These are phyloP conservation scores for Peromyscus leucopus DNA, from an alignment of 2,113 vertebrate species.

Conservation along the genomic window DNA sequence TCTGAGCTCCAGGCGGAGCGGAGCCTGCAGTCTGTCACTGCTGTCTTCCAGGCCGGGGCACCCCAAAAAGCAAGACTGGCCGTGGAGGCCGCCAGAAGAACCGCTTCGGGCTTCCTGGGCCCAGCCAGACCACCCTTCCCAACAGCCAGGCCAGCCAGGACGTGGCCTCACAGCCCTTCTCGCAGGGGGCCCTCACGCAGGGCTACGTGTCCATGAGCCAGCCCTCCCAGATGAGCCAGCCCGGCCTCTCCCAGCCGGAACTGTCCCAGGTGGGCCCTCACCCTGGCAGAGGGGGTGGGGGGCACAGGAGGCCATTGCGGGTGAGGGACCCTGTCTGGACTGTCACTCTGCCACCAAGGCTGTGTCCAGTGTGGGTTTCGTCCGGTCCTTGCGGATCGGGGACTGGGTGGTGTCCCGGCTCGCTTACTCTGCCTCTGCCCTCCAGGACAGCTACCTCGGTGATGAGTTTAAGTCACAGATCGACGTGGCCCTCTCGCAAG, in stretches of 20 bases:
- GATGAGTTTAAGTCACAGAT: constrained; percentile 99
- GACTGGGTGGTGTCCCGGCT: not conserved
- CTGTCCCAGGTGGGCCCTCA: constrained; percentile 93
- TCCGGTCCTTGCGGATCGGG: too few species aligned
- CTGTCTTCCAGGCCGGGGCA: constrained; percentile 92
- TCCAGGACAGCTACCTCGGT: constrained; percentile 98
- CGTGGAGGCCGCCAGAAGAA: constrained; percentile 95
- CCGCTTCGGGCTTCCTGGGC: constrained; percentile 92
- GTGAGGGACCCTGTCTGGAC: too few species aligned
- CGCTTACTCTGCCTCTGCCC: not conserved
- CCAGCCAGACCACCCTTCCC: constrained; percentile 91
- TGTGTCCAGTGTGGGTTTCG: not conserved
- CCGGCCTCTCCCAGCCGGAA: constrained; percentile 98
- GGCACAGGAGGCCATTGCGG: not conserved
- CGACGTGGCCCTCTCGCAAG: constrained; percentile 98
- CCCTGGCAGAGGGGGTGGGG: not conserved
- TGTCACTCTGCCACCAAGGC: not conserved
- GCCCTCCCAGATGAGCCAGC: constrained; percentile 99
- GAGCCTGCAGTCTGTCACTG: not conserved
- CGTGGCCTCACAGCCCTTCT: constrained; percentile 97
- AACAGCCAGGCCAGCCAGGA: constrained; percentile 97
- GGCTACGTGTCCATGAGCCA: constrained; percentile 99
- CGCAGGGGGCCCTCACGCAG: constrained; percentile 98
- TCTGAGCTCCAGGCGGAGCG: not conserved
- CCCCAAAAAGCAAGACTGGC: constrained; percentile 92